Evolutionary conservation across 2,888 invertebrate species (phyloP).

Genomic region (Caenorhabditis sinica): DNA sequence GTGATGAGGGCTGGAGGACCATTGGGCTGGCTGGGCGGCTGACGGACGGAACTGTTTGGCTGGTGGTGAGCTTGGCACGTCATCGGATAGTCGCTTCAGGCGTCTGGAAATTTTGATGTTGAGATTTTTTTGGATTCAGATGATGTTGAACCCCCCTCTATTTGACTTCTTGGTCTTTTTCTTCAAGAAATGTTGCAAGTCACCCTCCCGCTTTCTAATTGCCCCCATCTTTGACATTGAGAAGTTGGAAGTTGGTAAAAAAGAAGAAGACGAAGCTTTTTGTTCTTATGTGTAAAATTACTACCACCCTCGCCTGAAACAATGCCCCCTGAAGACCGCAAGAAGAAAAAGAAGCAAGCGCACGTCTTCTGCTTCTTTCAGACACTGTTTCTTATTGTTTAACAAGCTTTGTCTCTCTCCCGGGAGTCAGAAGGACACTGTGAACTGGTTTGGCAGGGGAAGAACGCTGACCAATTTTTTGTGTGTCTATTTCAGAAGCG

Average conservation of each 20-base stretch:
- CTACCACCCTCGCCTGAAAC: conserved; percentile 16
- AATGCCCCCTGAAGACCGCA: conserved; percentile 17
- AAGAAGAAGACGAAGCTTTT: conserved; percentile 18
- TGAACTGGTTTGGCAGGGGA: not conserved
- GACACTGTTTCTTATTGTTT: conserved; percentile 61
- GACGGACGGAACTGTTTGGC: conserved; percentile 69
- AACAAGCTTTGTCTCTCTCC: conserved; percentile 46
- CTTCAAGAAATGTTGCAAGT: conserved; percentile 11
- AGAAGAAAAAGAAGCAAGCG: not conserved
- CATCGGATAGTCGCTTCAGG: conserved; percentile 70
- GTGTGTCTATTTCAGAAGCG: conserved; percentile 3
- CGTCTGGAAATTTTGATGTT: conserved; percentile 54
- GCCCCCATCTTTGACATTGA: not conserved
- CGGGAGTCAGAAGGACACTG: too few relatives aligned
- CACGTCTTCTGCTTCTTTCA: conserved; percentile 4
- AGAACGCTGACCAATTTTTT: conserved; percentile 21
- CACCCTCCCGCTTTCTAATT: not conserved
- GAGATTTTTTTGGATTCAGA: not conserved
- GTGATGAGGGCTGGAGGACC: conserved; percentile 63
- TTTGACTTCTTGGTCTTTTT: not conserved
- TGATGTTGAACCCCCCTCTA: too few relatives aligned
- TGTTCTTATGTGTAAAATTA: conserved; percentile 57
- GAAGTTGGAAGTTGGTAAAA: conserved; percentile 37
- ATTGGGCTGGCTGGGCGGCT: conserved; percentile 67
- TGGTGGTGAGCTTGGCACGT: conserved; percentile 62